Evolutionary conservation across 2,888 invertebrate genomes (phyloP).

Genomic region (Sphaerophoria taeniata): DNA sequence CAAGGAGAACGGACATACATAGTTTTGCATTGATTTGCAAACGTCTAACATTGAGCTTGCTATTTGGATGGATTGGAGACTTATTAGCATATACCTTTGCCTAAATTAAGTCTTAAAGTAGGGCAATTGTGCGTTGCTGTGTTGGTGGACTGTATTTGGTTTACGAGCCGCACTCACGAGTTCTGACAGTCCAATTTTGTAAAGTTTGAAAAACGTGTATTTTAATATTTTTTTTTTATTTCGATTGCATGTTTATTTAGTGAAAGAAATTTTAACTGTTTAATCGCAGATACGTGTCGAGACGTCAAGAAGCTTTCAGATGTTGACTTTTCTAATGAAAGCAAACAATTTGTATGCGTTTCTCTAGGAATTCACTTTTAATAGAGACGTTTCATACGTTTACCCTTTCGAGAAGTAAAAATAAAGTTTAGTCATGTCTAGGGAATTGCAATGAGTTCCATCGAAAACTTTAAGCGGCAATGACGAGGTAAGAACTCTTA

Average conservation of each 20-base stretch:
- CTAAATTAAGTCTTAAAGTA: constrained; percentile 25
- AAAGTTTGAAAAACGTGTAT: neutral
- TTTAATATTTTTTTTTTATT: constrained; percentile 15
- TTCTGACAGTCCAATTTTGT: too few relatives aligned
- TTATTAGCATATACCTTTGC: constrained; percentile 53
- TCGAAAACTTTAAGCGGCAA: too few relatives aligned
- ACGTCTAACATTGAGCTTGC: constrained; percentile 27
- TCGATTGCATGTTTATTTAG: constrained; percentile 41
- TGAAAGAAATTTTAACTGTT: constrained; percentile 43
- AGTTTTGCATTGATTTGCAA: constrained; percentile 35
- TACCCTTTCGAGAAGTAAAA: constrained; percentile 11
- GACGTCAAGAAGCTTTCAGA: constrained; percentile 40
- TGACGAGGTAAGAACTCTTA: too few relatives aligned
- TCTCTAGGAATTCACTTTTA: neutral
- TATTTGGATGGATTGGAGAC: constrained; percentile 39
- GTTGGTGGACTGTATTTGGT: constrained; percentile 27
- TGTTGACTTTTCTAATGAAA: constrained; percentile 1
- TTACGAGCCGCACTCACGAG: constrained; percentile 53
- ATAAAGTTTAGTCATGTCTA: neutral
- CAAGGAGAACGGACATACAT: constrained; percentile 45
- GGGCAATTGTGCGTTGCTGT: constrained; percentile 62
- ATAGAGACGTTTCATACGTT: neutral
- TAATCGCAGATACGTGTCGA: constrained; percentile 37
- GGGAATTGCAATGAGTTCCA: too few relatives aligned
- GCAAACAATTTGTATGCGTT: constrained; percentile 7